phyloP scores from a whole-genome alignment of 35 echinoderm and acorn worm genomes.

The Eucidaris tribuloides region DNA sequence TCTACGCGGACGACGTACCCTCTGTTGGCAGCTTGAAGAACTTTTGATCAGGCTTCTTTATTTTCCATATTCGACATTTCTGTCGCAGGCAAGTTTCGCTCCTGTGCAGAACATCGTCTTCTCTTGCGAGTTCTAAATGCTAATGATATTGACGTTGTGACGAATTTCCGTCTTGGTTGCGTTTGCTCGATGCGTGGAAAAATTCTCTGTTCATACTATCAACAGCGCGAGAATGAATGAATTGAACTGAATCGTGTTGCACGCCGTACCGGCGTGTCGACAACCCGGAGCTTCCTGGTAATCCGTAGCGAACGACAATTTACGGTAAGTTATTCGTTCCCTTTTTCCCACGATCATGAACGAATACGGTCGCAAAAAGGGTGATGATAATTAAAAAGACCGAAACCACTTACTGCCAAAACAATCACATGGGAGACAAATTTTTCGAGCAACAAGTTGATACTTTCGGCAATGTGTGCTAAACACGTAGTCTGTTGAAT shows the following conservation, averaged over 20 bases:
- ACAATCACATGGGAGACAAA: too few species aligned
- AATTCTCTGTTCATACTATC: neutral
- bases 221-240: neutral
- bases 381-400: neutral
- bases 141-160: neutral
- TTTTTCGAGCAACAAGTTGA: neutral
- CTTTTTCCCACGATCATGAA: neutral
- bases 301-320: neutral
- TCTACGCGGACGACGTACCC: too few species aligned
- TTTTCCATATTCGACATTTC: conserved; percentile 97
- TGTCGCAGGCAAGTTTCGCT: conserved; percentile 86
- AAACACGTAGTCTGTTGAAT: neutral
- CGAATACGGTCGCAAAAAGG: neutral
- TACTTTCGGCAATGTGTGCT: conserved; percentile 4
- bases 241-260: neutral
- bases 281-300: neutral
- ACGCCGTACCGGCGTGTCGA: neutral
- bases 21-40: conserved; percentile 94
- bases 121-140: neutral
- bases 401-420: neutral
- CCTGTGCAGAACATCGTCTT: conserved; percentile 70
- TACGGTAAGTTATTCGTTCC: neutral
- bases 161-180: neutral
- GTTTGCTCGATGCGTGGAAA: neutral
- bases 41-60: conserved; percentile 94